Base-by-base conservation (phyloP, 2,113 vertebrate species). In the Trogon surrucura region DNA sequence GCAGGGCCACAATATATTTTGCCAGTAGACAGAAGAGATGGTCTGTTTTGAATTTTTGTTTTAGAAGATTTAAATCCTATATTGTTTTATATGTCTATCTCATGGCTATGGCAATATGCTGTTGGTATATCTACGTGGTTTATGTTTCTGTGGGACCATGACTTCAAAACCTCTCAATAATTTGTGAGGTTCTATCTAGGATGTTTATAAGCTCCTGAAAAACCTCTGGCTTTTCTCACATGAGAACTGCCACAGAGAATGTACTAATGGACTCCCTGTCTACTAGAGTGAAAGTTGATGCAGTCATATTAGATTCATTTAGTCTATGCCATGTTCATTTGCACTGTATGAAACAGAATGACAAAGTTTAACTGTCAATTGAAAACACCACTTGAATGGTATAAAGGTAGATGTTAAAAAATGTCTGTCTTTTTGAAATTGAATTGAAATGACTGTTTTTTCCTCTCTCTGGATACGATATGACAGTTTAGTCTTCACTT, bases 191-290 rank as follows among this genome's bases (percentile, higher is more conserved):
- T 93, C 75, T 85, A 20, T 73, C 32, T 84, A 45, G 66, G 44
- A 65, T 90, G 61, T 94, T 96, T 88, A 74, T 91, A 86, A 70
- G 61, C 47, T 88, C 11, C 60, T 71, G 71, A 78, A 87, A 93
- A 94, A 62, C 29, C 50, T 90, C 79, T 91, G 89, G 56, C 51
- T 94, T 94, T 92, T 85, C 71, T 96, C 87, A 85, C n/a, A 61
- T 80, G 70, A 77, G 50, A 25, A 38, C 38, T 90, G 79, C 77
- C 75, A 70, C 26, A 80, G 16, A 72, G 25, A 71, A 78, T 88
- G 80, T 30, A 50, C 58, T 89, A 81, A 93, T 85, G 78, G 73
- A 5, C 50, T 61, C 56, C 88, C 73, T 87, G 21, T 85, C 80
- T 92, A 51, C 50, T 58, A 45, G 13, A 67, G 18, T n/a, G 56